Conservation (phyloP, 2,797 vertebrate species). For the Sebastiscus albofasciatus region DNA sequence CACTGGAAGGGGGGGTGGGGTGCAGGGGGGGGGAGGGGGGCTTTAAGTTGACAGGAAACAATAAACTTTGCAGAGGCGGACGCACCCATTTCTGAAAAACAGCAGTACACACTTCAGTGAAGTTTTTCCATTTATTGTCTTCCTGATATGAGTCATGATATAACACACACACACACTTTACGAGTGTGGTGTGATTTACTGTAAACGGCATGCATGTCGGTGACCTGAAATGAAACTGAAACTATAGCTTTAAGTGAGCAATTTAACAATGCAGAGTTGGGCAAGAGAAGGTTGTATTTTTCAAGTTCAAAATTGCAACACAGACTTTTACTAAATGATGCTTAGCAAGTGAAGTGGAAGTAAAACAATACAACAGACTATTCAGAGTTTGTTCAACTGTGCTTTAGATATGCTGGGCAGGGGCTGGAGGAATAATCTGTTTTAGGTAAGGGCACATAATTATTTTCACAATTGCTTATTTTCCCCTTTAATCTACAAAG, state of each 20-base stretch:
- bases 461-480: neutral
- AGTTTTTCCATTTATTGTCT: too few species aligned
- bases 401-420: neutral
- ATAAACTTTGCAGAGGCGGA: neutral
- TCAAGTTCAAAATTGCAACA: neutral
- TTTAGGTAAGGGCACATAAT: neutral
- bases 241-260: neutral
- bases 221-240: constrained; percentile 5
- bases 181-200: neutral
- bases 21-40: fast-evolving
- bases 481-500: neutral
- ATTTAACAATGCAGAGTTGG: neutral
- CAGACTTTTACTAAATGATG: neutral
- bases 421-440: neutral
- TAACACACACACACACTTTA: neutral
- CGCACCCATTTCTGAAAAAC: neutral
- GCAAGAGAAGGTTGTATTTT: neutral
- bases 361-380: neutral
- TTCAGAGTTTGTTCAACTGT: neutral
- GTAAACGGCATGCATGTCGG: neutral
- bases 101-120: neutral
- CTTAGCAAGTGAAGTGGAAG: neutral
- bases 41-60: neutral
- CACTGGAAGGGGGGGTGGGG: too few species aligned
- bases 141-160: neutral